Evolutionary conservation across 2,888 invertebrate genomes (phyloP).

Genomic region (Thecophora atra): DNA sequence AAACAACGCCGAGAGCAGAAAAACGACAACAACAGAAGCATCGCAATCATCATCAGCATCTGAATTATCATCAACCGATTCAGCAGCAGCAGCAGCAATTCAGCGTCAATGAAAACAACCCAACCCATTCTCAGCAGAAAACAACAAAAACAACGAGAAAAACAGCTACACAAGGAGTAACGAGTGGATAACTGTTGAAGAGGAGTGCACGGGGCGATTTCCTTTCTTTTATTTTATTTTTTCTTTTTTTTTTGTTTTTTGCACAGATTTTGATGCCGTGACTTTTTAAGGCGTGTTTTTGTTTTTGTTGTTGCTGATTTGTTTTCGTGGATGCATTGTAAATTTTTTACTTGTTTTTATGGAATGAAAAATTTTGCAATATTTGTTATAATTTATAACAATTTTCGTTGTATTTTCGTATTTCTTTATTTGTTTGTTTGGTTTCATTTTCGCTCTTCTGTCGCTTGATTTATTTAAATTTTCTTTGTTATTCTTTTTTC

Average conservation of each 20-base stretch:
- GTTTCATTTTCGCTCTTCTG: too few relatives aligned
- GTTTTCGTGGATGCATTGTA: not conserved
- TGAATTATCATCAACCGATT: conserved; percentile 9
- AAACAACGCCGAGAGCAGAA: conserved; percentile 39
- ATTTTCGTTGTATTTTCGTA: not conserved
- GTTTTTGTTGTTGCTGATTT: not conserved
- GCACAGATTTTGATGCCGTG: conserved; percentile 4
- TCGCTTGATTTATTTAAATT: too few relatives aligned
- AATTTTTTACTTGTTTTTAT: not conserved
- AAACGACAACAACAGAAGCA: conserved; percentile 27
- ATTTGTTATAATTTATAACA: not conserved
- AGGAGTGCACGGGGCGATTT: not conserved
- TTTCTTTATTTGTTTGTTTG: not conserved
- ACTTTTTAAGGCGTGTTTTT: conserved; percentile 12
- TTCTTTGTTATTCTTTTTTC: too few relatives aligned
- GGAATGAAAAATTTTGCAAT: too few relatives aligned
- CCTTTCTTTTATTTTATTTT: not conserved
- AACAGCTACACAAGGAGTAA: not conserved
- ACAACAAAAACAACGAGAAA: conserved; percentile 17
- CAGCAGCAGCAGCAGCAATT: conserved; percentile 8
- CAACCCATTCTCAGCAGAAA: conserved; percentile 4
- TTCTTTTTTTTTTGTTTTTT: not conserved
- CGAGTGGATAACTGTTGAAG: not conserved
- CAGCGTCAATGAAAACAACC: conserved; percentile 17
- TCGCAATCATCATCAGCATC: conserved; percentile 7